Base-by-base conservation (phyloP, 2,797 vertebrate genomes). In the Hephaestus fuliginosus region DNA sequence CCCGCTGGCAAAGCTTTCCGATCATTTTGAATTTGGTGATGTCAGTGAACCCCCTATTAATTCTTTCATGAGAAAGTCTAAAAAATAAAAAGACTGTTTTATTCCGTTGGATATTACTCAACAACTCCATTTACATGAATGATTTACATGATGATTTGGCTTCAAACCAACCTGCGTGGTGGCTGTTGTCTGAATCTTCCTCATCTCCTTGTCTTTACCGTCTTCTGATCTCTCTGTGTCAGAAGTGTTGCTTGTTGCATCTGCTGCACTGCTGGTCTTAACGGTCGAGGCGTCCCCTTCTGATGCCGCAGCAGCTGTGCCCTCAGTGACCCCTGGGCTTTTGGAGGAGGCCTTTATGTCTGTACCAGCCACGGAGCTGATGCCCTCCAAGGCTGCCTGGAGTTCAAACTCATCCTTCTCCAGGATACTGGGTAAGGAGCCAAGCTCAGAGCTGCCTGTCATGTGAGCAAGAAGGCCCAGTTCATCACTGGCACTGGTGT, bases 101-200 rank as follows among this genome's bases (percentile, higher is more conserved):
- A 17, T 46, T 49, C 17, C 74, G 9, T 65, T 5, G 0, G 41
- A 66, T 51, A 56, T 68, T 13, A 44, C 20, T 14, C 5, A 6
- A 43, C 8, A 15, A 53, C 9, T 57, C 56, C 17, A 52, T 65
- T 64, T 51, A 17, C 2, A 41, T 57, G 5, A 51, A 43, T 33
- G 6, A 72, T 49, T 41, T 44, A 15, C 1, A 33, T 22, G 18
- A 51, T 12, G 9, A 51, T 18, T 51, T 41, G 10, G 13, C 25
- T 44, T 41, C 0, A 3, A 11, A 83, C 95, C 86, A 84, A 98
- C 98, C 95, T 99, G 98, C 20, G 97, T 98, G 25, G 97, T 97
- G n/a, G 97, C 88, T 4, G 90, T 98, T 9, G 98, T 99, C 89
- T 97, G 97, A 89, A 98, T 98, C 92, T 97, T 98, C 90, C 96